Evolutionary conservation across 2,113 vertebrate species (phyloP).

Genomic region (Fukomys damarensis): DNA sequence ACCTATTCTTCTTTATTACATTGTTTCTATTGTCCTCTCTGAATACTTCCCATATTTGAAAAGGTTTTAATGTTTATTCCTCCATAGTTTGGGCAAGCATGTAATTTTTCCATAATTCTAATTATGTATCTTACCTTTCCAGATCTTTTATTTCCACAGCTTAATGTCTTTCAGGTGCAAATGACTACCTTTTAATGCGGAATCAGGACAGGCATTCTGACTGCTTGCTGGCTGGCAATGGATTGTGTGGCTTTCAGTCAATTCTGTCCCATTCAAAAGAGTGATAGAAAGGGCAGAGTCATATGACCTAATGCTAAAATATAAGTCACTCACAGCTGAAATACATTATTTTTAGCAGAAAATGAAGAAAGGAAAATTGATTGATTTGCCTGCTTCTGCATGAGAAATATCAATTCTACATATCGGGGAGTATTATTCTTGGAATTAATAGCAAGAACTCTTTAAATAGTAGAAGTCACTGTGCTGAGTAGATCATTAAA

Average conservation of each 20-base stretch:
- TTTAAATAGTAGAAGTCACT: not conserved
- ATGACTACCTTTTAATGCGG: not conserved
- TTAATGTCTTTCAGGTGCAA: constrained; percentile 34
- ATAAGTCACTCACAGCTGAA: constrained; percentile 23
- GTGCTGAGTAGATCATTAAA: not conserved
- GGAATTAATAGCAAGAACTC: not conserved
- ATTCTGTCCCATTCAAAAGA: constrained; percentile 28
- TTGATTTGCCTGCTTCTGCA: not conserved
- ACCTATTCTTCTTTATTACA: constrained; percentile 1
- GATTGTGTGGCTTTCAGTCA: constrained; percentile 37
- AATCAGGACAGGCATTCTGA: constrained; percentile 10
- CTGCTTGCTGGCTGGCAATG: not conserved
- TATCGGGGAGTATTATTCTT: constrained; percentile 21
- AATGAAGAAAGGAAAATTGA: not conserved
- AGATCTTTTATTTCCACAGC: constrained; percentile 6
- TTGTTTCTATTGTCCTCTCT: not conserved
- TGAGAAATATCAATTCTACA: not conserved
- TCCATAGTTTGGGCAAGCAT: not conserved
- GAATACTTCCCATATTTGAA: not conserved
- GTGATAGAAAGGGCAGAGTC: not conserved
- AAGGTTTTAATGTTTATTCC: constrained; percentile 33
- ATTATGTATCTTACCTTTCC: not conserved
- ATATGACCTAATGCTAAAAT: constrained; percentile 49
- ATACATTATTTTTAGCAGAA: constrained; percentile 36
- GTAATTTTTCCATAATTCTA: not conserved